Evolutionary conservation across 2,888 invertebrate species (phyloP), one percentile per base, ranked within the genome.

Genomic region (Saturnia pavonia): DNA sequence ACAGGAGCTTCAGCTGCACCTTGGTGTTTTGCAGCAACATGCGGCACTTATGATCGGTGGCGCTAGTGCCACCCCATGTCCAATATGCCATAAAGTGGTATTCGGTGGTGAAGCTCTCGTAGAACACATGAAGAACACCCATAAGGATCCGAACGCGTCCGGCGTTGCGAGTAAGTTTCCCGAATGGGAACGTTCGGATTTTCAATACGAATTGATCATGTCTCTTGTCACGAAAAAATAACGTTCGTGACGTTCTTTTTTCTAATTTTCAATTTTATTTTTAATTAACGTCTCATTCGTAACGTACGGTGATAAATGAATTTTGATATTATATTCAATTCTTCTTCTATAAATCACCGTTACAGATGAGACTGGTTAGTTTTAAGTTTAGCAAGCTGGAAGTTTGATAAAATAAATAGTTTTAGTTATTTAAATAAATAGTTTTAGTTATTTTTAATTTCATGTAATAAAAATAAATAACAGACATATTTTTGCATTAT

Each of bases 21-120:
- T 97, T 95, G 97, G 97, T 96, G 97, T 97, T 95, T 96, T 97
- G 96, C 97, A 98, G 97, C 98, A 98, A 96, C 98, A 98, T 95
- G 97, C 97, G 82, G 98, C 98, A 86, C 96, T 98, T 88, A 97
- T 97, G 95, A 96, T 96, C 88, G 98, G 98, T 85, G 98, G 98
- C 82, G 98, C 98, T 77, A 97, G 97, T 86, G 97, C 98, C 79
- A 97, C 98, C 74, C 97, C 97, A 79, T 98, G 98, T 92, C 98
- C 98, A 69, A 96, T 98, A 82, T 98, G 98, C 94, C 98, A 98
- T 95, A 98, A 98, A 94, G 96, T 98, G 88, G 98, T 98, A 94
- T 96, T 98, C 85, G 98, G 98, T 80, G 97, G 97, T 77, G 98
- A 98, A 93, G 97, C 98, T 72, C 96, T 98, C 74, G 98, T 98